A percentile compares a stretch with the other conserved stretches of the same genome.
These are phyloP conservation scores for Emmelina monodactyla DNA, from an alignment of 2,888 invertebrate genomes.

Conservation along the genomic window DNA sequence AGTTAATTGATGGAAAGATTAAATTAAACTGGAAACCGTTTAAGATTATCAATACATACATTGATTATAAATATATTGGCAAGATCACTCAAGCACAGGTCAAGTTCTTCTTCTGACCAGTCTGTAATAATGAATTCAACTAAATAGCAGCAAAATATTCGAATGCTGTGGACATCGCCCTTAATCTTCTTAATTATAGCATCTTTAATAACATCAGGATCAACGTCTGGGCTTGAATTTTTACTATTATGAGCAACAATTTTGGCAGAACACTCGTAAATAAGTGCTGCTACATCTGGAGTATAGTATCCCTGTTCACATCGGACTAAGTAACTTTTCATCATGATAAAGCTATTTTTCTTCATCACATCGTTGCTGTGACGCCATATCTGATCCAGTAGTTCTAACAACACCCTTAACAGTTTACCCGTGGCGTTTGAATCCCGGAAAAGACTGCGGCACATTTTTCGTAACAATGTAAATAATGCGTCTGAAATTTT, in stretches of 20 bases:
- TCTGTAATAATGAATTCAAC: slow-evolving; percentile 24
- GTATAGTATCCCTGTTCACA: slow-evolving; percentile 43
- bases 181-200: slow-evolving; percentile 31
- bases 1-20: background rate
- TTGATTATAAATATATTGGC: slow-evolving; percentile 39
- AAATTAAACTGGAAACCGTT: background rate
- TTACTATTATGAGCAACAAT: slow-evolving; percentile 27
- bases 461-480: slow-evolving; percentile 41
- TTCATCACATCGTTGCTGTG: slow-evolving; percentile 25
- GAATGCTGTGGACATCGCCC: slow-evolving; percentile 33
- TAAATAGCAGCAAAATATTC: slow-evolving; percentile 44
- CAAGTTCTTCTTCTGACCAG: slow-evolving; percentile 25
- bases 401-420: slow-evolving; percentile 31
- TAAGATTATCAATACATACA: slow-evolving; percentile 25
- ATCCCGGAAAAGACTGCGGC: slow-evolving; percentile 40
- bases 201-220: slow-evolving; percentile 25
- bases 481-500: slow-evolving; percentile 40
- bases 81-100: slow-evolving; percentile 24
- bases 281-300: slow-evolving; percentile 37
- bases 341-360: slow-evolving; percentile 51
- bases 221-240: slow-evolving; percentile 22
- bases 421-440: slow-evolving; percentile 34
- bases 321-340: slow-evolving; percentile 41
- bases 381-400: slow-evolving; percentile 37
- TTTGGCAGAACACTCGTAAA: slow-evolving; percentile 48